Percentiles rank a stretch among this genome's conserved stretches.
phyloP scores from a whole-genome alignment of 2,888 invertebrate genomes.

The Entomobrya multifasciata region DNA sequence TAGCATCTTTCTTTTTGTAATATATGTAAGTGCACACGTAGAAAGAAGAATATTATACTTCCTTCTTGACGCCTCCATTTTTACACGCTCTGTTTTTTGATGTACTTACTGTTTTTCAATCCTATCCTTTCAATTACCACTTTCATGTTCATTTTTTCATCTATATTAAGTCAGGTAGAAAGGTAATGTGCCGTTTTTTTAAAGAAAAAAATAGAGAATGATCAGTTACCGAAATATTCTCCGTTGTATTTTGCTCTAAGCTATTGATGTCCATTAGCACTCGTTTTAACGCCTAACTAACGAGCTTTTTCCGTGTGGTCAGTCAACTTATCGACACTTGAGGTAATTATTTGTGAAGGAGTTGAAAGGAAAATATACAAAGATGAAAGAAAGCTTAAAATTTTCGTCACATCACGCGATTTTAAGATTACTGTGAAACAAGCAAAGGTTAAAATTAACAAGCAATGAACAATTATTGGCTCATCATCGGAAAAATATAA shows the following conservation, averaged over 20 bases:
- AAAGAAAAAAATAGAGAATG: neutral
- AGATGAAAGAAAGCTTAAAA: neutral
- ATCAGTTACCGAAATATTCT: neutral
- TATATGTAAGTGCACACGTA: too few species aligned
- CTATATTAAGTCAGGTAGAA: conserved; percentile 17
- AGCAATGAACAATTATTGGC: too few species aligned
- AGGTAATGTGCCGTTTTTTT: conserved; percentile 1
- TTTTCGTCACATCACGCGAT: too few species aligned
- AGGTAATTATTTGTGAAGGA: too few species aligned
- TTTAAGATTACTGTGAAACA: too few species aligned
- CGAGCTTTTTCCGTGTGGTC: conserved; percentile 9
- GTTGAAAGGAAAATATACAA: neutral
- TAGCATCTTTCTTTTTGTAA: too few species aligned
- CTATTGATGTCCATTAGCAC: neutral
- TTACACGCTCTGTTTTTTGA: conserved; percentile 27
- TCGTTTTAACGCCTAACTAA: neutral
- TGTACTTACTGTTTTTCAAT: neutral
- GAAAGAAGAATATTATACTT: conserved; percentile 34
- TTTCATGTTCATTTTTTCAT: neutral
- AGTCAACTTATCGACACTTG: neutral
- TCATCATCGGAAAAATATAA: too few species aligned
- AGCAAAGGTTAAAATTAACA: too few species aligned
- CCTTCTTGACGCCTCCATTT: conserved; percentile 53
- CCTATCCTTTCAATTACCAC: neutral
- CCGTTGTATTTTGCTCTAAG: conserved; percentile 8